phyloP scores from a whole-genome alignment of 1,140 invertebrate genomes.

The Zeugodacus cucurbitae region DNA sequence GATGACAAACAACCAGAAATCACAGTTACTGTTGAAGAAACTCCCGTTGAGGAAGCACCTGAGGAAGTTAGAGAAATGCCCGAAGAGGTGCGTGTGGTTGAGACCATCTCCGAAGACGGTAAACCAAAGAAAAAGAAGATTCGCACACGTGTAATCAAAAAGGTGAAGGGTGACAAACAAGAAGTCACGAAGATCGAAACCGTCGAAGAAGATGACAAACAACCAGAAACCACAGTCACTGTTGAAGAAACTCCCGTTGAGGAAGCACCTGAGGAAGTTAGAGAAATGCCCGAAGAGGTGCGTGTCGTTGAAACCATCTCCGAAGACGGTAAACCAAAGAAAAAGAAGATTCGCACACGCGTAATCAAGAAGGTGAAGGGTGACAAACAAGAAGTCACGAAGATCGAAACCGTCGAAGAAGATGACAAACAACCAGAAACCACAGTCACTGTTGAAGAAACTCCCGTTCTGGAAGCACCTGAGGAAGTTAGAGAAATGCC shows the following conservation, averaged over 20 bases:
- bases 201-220: constrained; percentile 42
- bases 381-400: constrained; percentile 42
- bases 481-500: constrained; percentile 36
- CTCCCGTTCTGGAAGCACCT: constrained; percentile 17
- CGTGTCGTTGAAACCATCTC: constrained; percentile 25
- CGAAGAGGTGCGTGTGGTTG: constrained; percentile 33
- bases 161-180: constrained; percentile 42
- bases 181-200: constrained; percentile 43
- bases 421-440: constrained; percentile 42
- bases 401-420: constrained; percentile 41
- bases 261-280: constrained; percentile 21
- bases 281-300: constrained; percentile 38
- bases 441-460: constrained; percentile 37
- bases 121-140: constrained; percentile 41
- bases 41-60: constrained; percentile 31
- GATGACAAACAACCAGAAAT: constrained; percentile 41
- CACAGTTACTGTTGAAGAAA: constrained; percentile 39
- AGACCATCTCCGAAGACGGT: constrained; percentile 35
- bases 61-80: constrained; percentile 39
- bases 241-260: constrained; percentile 37
- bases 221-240: constrained; percentile 39
- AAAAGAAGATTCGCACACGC: constrained; percentile 40
- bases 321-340: constrained; percentile 42
- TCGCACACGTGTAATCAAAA: constrained; percentile 39
- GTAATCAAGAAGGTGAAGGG: constrained; percentile 41